These are phyloP conservation scores for Trissolcus brochymenae DNA, from an alignment of 2,888 invertebrate species.

Conservation along the genomic window DNA sequence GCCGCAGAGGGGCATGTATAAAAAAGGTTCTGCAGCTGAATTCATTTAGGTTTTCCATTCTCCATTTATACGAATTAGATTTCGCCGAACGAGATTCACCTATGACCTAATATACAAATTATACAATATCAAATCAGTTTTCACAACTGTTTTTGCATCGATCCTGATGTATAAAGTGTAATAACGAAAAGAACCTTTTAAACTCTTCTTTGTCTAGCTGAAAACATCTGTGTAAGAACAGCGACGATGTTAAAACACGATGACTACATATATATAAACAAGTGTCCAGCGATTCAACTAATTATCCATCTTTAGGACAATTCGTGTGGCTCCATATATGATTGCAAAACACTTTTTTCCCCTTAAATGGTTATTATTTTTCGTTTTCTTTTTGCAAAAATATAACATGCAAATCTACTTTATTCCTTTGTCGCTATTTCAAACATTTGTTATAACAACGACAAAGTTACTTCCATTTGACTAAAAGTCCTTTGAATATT, in stretches of 20 bases:
- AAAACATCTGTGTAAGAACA: conserved; percentile 2
- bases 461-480: too few species aligned
- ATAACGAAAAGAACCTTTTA: conserved; percentile 44
- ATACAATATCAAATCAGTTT: conserved; percentile 30
- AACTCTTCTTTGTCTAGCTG: conserved; percentile 45
- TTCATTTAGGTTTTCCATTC: conserved; percentile 21
- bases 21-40: background rate
- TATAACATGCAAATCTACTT: too few species aligned
- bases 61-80: conserved; percentile 37
- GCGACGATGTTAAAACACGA: conserved; percentile 4
- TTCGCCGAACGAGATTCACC: conserved; percentile 36
- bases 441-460: too few species aligned
- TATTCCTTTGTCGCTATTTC: too few species aligned
- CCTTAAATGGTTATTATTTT: too few species aligned
- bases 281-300: conserved; percentile 3
- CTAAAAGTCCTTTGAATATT: too few species aligned
- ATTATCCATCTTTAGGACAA: too few species aligned
- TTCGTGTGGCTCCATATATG: too few species aligned
- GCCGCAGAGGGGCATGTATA: background rate
- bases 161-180: conserved; percentile 42
- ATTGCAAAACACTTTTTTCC: too few species aligned
- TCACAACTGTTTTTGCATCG: conserved; percentile 35
- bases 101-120: conserved; percentile 39
- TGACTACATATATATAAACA: conserved; percentile 15
- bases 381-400: too few species aligned